Base-by-base conservation (phyloP, 2,888 invertebrate genomes). In the Neuroscelio doddi region DNA sequence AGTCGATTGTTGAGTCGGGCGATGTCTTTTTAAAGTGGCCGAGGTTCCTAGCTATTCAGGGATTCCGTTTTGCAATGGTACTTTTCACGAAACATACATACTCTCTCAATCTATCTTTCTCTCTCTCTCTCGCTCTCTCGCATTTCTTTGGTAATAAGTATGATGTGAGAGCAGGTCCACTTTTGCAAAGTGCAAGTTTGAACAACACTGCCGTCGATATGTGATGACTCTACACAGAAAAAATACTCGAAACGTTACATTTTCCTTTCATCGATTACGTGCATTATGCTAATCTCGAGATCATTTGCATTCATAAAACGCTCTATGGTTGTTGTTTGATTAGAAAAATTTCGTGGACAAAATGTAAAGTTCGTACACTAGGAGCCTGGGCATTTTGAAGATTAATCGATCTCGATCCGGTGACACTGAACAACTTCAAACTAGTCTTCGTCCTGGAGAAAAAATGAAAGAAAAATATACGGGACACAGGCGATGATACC, bases 121-220 rank as follows among this genome's bases (percentile, higher is more conserved):
- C 21, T 21, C 21, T 3, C 21, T 3, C 21, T 3, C 2, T 3
- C 21, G 10, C 15, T 38, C 16, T 38, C 16, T 44, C 32, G 32
- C 32, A 32, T 32, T 32, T 32, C 32, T 32, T 32, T 32, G 32
- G 32, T 32, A 32, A 10, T 7, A 32, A 32, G 38, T 16, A 15
- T 38, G 38, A 16, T 7, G 17, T 17, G 16, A 38, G 32, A 17
- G 47, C 21, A 41, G 58, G 51, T 12, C 12, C 32, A 12, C 12
- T 32, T 32, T 1, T 32, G 3, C 12, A 32, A 32, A 32, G 32
- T 32, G 32, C 32, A 46, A 39, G 61, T 41, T 51, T 41, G 41
- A 50, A 56, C 29, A 27, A 51, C 55, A 63, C 62, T 63, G 62
- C 62, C 62, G 56, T 56, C 17, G 55, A 41, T 41, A 29, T 38